Base-by-base conservation (phyloP, 2,113 vertebrate genomes). In the Varanus komodoensis region DNA sequence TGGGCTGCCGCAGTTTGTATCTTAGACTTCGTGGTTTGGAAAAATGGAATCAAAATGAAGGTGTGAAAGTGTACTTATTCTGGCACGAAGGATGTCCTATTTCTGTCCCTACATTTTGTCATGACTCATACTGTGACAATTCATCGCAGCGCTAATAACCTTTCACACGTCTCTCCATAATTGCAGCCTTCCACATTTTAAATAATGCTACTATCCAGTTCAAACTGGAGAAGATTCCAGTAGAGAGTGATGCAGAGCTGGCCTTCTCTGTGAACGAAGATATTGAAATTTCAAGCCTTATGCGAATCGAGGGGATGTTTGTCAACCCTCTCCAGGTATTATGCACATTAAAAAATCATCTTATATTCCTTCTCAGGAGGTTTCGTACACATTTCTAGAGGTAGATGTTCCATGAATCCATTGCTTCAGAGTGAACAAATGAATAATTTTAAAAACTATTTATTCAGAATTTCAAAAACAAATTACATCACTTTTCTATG, bases 151-250 rank as follows among this genome's bases (percentile, higher is more conserved):
- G 61, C 5, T 69, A 44, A 79, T 57, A 77, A 68, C 25, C 27
- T 57, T 23, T 6, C 19, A 25, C 23, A 21, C 8, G 1, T 61
- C 4, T 90, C 88, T 80, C 52, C 80, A 93, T 87, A 73, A 80
- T 82, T 52, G 87, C 95, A 99, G 99, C 99, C 69, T 99, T 99
- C 95, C 99, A 99, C 91, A 99, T 99, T 92, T 92, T 99, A 86
- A 99, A 99, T 94, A 98, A 99, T 92, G 98, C 98, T 9, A 99
- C 98, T 1, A 99, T 99, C 90, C 98, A 98, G 90, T 99, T 99
- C 93, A 98, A 98, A 73, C 87, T 99, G 94, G 99, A 99, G 93
- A 99, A 99, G 93, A 95, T 98, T 74, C 97, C 98, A 1, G 19
- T 98, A 8, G 97, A 98, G n/a, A 97, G 96, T 90, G 97, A 97